Percentiles rank a stretch among this genome's conserved stretches.
These are phyloP conservation scores for Allolobophora icterica DNA, from an alignment of 2,888 invertebrate genomes.

Conservation along the genomic window DNA sequence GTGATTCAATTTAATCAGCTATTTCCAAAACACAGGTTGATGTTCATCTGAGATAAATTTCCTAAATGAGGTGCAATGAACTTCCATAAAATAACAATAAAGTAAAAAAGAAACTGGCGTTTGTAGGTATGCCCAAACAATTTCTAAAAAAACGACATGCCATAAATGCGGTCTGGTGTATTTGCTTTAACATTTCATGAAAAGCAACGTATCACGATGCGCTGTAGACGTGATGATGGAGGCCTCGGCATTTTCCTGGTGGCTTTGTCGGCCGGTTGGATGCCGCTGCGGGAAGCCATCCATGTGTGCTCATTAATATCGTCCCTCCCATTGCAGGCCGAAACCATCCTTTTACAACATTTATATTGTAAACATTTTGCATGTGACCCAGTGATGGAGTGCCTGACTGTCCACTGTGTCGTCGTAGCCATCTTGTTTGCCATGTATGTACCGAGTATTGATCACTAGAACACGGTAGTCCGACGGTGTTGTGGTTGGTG, in stretches of 20 bases:
- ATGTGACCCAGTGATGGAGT: neutral
- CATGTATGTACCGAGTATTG: neutral
- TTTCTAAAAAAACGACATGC: neutral
- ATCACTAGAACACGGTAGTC: neutral
- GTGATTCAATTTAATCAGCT: no score
- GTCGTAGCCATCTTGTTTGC: neutral
- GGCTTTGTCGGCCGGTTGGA: neutral
- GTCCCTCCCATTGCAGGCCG: neutral
- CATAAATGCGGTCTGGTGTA: neutral
- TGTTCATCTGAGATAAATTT: no score
- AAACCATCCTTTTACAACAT: neutral
- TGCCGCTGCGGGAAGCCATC: neutral
- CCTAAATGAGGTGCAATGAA: neutral
- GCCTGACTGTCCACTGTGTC: neutral
- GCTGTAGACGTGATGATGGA: no score
- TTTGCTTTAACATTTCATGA: conserved; percentile 17
- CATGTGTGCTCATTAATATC: neutral
- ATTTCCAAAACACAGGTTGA: no score
- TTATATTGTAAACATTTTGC: conserved; percentile 17
- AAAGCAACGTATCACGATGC: neutral
- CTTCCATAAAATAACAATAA: conserved; percentile 17
- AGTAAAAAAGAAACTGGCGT: neutral
- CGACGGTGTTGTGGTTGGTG: neutral
- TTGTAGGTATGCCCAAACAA: neutral
- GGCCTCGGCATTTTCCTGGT: neutral